Conservation (phyloP, 1,140 invertebrate genomes). For the Scaptomyza hsui region DNA sequence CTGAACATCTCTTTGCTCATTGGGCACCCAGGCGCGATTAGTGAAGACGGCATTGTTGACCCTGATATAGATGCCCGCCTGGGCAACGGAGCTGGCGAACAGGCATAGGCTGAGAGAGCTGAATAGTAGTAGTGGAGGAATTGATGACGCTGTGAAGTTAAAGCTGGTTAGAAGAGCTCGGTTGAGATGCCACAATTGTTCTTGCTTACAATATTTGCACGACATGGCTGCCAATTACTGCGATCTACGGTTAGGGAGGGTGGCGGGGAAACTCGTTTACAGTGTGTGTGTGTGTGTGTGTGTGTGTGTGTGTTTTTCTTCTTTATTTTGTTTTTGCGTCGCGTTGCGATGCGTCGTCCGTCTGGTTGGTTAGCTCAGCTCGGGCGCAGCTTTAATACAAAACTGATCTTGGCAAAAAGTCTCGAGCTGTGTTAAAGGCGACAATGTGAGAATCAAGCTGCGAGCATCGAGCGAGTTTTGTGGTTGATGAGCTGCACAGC, state of each 20-base stretch:
- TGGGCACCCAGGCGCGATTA: background rate
- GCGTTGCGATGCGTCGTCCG: slow-evolving; percentile 23
- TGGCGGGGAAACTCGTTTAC: slow-evolving; percentile 33
- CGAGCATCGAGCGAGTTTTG: slow-evolving; percentile 11
- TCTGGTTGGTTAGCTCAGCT: slow-evolving; percentile 51
- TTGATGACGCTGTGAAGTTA: slow-evolving; percentile 21
- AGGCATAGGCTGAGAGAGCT: slow-evolving; percentile 14
- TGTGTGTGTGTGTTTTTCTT: slow-evolving; percentile 11
- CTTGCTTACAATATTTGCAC: slow-evolving; percentile 59
- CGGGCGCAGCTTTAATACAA: slow-evolving; percentile 55
- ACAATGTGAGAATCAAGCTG: slow-evolving; percentile 5
- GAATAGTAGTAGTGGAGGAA: slow-evolving; percentile 24
- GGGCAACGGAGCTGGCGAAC: background rate
- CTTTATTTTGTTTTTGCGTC: slow-evolving; percentile 4
- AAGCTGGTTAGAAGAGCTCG: slow-evolving; percentile 17
- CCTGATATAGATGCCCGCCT: background rate
- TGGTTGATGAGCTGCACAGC: background rate
- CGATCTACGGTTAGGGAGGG: background rate
- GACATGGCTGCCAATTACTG: slow-evolving; percentile 55
- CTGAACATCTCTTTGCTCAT: background rate
- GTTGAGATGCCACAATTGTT: slow-evolving; percentile 7
- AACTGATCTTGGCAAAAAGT: slow-evolving; percentile 63
- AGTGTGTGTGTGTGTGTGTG: background rate
- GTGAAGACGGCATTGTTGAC: background rate
- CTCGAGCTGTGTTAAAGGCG: slow-evolving; percentile 10